These are phyloP conservation scores for Rotaria magnacalcarata DNA, from an alignment of 2,888 invertebrate species.

Conservation along the genomic window DNA sequence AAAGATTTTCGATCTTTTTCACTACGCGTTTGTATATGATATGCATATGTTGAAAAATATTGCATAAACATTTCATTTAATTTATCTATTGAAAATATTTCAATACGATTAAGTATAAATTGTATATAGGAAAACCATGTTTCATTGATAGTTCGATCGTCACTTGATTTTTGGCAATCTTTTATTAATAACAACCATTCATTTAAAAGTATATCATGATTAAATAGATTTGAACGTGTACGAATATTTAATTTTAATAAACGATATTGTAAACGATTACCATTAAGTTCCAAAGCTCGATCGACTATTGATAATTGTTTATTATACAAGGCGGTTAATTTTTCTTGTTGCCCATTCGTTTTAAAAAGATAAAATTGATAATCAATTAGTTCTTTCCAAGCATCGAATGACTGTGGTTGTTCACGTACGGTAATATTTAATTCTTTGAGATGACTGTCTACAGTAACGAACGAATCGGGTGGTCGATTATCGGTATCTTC, in stretches of 20 bases:
- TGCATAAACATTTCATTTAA: background rate
- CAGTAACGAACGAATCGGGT: background rate
- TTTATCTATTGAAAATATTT: conserved; percentile 8
- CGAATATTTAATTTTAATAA: conserved; percentile 22
- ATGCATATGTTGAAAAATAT: background rate
- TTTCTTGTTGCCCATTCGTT: background rate
- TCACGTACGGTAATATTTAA: conserved; percentile 19
- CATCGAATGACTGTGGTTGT: conserved; percentile 32
- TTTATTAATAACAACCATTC: conserved; percentile 16
- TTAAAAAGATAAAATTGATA: background rate
- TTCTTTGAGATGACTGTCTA: background rate
- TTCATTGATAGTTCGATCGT: conserved; percentile 17
- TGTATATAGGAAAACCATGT: conserved; percentile 32
- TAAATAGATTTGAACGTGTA: background rate
- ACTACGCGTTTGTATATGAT: conserved; percentile 27
- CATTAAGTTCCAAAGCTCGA: background rate
- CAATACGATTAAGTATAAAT: conserved; percentile 27
- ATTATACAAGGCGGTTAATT: background rate
- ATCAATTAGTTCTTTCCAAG: conserved; percentile 35
- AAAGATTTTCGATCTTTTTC: conserved; percentile 19
- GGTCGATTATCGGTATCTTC: background rate
- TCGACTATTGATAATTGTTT: conserved; percentile 25
- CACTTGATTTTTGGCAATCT: conserved; percentile 30
- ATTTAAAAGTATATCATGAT: background rate
- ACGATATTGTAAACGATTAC: background rate